These are phyloP conservation scores for Lates japonicus DNA, from an alignment of 2,797 vertebrate species.

Conservation along the genomic window DNA sequence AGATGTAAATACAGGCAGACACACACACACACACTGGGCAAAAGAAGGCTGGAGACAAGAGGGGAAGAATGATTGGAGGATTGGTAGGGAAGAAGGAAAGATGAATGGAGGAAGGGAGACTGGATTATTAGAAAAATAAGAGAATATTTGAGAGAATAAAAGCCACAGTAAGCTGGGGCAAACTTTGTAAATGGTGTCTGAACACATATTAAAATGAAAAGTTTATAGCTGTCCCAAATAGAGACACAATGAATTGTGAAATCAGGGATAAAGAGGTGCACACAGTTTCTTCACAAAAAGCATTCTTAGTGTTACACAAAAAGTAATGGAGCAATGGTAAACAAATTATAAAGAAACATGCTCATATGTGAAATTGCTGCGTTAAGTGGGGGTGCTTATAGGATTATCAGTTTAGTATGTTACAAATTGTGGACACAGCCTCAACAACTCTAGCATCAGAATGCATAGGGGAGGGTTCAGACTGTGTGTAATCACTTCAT, in stretches of 20 bases:
- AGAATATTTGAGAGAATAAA: background rate
- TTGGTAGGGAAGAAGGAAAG: background rate
- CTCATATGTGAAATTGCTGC: background rate
- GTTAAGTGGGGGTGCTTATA: background rate
- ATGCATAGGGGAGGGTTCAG: background rate
- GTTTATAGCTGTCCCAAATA: background rate
- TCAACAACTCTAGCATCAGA: background rate
- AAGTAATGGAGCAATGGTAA: background rate
- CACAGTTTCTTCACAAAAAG: too few relatives aligned
- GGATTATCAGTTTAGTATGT: background rate
- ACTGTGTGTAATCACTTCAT: background rate
- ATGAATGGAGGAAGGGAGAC: background rate
- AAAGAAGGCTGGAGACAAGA: background rate
- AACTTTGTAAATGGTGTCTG: background rate
- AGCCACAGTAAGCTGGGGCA: background rate
- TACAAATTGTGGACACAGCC: background rate
- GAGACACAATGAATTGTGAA: too few relatives aligned
- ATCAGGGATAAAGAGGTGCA: too few relatives aligned
- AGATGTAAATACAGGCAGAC: slow-evolving; percentile 31
- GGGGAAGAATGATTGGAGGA: background rate
- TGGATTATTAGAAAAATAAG: background rate
- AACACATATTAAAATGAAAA: background rate
- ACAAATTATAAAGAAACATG: background rate
- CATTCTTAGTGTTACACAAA: background rate
- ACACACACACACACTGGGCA: slow-evolving; percentile 21